A percentile compares a stretch with the other conserved stretches of the same genome.
These are phyloP conservation scores for Andrena flavipes DNA, from an alignment of 2,888 invertebrate genomes.

Conservation along the genomic window DNA sequence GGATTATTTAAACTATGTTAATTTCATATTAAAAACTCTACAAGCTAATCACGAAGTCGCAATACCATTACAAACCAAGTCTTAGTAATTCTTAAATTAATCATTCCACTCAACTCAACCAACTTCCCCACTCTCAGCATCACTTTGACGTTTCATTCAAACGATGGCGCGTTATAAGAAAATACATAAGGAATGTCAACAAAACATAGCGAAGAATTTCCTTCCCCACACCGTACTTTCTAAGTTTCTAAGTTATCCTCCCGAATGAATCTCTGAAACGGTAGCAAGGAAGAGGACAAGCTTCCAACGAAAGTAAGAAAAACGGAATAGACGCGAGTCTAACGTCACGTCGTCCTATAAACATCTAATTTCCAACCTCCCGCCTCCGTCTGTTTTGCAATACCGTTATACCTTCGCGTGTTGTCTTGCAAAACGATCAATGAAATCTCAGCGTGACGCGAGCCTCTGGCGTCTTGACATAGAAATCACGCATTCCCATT, in stretches of 20 bases:
- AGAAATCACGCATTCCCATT: slow-evolving; percentile 52
- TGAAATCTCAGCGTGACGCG: slow-evolving; percentile 30
- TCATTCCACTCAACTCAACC: too few relatives aligned
- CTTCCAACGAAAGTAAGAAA: slow-evolving; percentile 48
- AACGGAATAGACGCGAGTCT: not conserved
- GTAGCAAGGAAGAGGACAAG: not conserved
- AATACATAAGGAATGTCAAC: not conserved
- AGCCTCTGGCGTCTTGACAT: slow-evolving; percentile 35
- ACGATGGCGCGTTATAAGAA: too few relatives aligned
- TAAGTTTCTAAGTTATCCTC: not conserved
- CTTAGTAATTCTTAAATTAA: too few relatives aligned
- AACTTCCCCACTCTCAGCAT: too few relatives aligned
- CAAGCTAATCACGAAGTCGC: too few relatives aligned
- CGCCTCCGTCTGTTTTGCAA: slow-evolving; percentile 60
- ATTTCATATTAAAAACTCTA: too few relatives aligned
- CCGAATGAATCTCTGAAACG: not conserved
- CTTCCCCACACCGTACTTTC: slow-evolving; percentile 1
- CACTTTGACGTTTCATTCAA: too few relatives aligned
- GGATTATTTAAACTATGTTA: too few relatives aligned
- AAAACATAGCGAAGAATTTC: not conserved
- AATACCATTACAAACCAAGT: too few relatives aligned
- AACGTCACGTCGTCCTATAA: slow-evolving; percentile 52
- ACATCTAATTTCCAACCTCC: slow-evolving; percentile 63
- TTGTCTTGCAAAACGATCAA: slow-evolving; percentile 57
- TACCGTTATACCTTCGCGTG: slow-evolving; percentile 49